A percentile compares a stretch with the other conserved stretches of the same genome.
phyloP scores from a whole-genome alignment of 1,140 invertebrate species.

The Drosophila rufa region DNA sequence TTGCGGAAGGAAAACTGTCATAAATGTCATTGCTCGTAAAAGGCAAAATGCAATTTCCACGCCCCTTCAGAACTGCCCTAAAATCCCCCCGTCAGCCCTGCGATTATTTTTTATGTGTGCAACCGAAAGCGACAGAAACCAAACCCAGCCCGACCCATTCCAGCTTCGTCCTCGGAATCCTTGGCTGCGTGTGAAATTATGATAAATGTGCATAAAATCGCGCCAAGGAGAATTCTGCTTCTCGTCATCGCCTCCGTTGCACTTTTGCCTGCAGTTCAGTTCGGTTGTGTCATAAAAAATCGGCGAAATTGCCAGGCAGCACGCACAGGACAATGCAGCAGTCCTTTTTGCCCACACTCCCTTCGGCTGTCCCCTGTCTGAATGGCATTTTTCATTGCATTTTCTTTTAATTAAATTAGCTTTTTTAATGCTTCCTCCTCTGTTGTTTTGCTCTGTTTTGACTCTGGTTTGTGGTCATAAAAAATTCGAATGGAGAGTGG shows the following conservation, averaged over 20 bases:
- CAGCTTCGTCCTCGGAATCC: conserved; percentile 47
- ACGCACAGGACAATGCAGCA: conserved; percentile 73
- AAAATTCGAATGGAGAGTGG: conserved; percentile 1
- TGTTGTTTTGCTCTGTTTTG: conserved; percentile 58
- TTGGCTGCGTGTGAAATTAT: conserved; percentile 81
- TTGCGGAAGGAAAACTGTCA: conserved; percentile 56
- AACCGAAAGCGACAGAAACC: conserved; percentile 55
- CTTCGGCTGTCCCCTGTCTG: conserved; percentile 14
- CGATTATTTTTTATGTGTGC: conserved; percentile 76
- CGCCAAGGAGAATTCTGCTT: conserved; percentile 60
- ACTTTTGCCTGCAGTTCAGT: conserved; percentile 54
- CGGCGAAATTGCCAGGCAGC: conserved; percentile 71
- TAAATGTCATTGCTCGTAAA: conserved; percentile 81
- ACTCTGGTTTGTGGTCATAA: conserved; percentile 54
- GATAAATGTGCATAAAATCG: conserved; percentile 84
- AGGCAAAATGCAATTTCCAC: conserved; percentile 80
- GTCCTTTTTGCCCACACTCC: conserved; percentile 11
- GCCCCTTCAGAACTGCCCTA: conserved; percentile 39
- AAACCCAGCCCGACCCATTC: conserved; percentile 45
- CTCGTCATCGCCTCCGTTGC: conserved; percentile 53
- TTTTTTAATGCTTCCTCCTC: conserved; percentile 71
- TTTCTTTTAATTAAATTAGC: conserved; percentile 84
- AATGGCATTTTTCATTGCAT: conserved; percentile 81
- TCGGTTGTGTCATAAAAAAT: conserved; percentile 76
- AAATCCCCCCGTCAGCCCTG: conserved; percentile 27